Evolutionary conservation across 2,797 vertebrate genomes (phyloP).

Genomic region (Gymnothorax javanicus): DNA sequence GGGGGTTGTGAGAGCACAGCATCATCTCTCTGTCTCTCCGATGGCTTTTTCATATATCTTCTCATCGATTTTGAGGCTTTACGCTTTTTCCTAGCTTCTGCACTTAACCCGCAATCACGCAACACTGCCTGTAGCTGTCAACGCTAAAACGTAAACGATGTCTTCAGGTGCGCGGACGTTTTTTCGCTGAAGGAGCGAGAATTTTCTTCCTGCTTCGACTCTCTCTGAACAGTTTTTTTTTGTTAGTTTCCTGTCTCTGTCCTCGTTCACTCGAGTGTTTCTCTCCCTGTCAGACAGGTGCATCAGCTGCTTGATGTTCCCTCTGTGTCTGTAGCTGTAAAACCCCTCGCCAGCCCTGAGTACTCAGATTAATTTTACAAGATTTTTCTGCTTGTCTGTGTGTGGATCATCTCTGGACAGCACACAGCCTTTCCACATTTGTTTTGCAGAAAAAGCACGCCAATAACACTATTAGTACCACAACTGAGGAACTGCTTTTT

Average conservation of each 20-base stretch:
- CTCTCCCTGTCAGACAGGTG: background rate
- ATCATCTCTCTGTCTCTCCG: background rate
- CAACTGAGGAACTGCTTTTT: background rate
- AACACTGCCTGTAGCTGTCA: background rate
- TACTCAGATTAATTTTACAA: background rate
- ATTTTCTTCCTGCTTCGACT: background rate
- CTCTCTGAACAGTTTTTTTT: background rate
- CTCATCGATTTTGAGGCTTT: background rate
- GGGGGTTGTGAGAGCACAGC: background rate
- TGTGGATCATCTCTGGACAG: background rate
- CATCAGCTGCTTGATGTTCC: background rate
- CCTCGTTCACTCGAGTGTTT: constrained; percentile 18
- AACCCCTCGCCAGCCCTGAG: background rate
- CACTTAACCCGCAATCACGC: background rate
- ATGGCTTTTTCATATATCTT: background rate
- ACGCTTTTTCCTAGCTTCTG: too few species aligned
- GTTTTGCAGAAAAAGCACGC: background rate
- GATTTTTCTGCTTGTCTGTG: background rate
- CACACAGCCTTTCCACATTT: background rate
- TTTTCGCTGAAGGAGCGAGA: background rate
- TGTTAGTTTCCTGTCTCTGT: constrained; percentile 28
- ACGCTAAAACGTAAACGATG: background rate
- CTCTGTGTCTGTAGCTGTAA: background rate
- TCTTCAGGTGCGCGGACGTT: background rate
- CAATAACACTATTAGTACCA: background rate